Percentiles rank a stretch among this genome's conserved stretches.
Evolutionary conservation across 2,113 vertebrate genomes (phyloP).

Genomic region (Excalfactoria chinensis): DNA sequence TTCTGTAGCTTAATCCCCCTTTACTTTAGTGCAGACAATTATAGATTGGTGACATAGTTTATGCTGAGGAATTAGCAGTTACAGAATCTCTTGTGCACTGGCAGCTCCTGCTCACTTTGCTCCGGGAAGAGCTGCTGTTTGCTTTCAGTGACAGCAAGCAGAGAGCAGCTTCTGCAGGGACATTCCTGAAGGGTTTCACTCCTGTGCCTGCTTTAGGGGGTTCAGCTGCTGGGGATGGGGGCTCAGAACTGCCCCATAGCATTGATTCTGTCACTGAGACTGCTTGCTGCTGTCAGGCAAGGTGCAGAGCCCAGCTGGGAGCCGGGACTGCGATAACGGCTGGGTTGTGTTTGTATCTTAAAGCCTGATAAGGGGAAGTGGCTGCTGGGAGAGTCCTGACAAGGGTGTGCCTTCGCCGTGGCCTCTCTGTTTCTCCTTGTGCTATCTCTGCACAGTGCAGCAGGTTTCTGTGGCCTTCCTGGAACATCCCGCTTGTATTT

Average conservation of each 20-base stretch:
- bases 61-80: not conserved
- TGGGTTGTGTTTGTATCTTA: fast-evolving
- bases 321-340: fast-evolving
- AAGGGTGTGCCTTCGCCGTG: not conserved
- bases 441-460: not conserved
- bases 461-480: not conserved
- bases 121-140: not conserved
- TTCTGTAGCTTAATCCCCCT: constrained; percentile 33
- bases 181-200: not conserved
- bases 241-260: fast-evolving
- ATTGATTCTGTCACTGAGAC: not conserved
- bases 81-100: not conserved
- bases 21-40: not conserved
- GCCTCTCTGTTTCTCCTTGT: fast-evolving
- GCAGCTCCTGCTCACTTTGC: not conserved
- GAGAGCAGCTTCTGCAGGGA: constrained; percentile 8
- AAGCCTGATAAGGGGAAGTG: not conserved
- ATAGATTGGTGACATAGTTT: constrained; percentile 26
- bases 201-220: not conserved
- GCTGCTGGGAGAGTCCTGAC: not conserved
- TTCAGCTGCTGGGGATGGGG: constrained; percentile 9
- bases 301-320: not conserved
- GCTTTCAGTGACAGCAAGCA: not conserved
- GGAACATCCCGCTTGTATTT: not conserved
- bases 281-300: not conserved